Conservation (phyloP, 2,888 invertebrate genomes). For the Oscheius onirici region DNA sequence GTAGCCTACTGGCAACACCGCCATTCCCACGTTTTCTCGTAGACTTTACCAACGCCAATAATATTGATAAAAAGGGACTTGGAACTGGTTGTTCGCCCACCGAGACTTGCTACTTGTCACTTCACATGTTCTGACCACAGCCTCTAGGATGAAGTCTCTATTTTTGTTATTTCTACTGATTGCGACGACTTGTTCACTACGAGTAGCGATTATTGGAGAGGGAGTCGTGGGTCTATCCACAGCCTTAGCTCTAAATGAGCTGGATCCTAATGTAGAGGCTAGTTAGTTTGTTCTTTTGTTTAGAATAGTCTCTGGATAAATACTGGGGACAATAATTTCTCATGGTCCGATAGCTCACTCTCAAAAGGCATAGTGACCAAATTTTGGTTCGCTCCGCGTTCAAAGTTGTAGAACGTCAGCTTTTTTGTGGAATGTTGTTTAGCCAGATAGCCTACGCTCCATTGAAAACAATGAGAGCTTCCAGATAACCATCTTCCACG, state of each 20-base stretch:
- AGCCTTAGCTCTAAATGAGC: slow-evolving; percentile 56
- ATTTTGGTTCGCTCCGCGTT: too few relatives aligned
- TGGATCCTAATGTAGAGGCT: slow-evolving; percentile 18
- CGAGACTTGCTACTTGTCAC: slow-evolving; percentile 10
- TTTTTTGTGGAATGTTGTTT: too few relatives aligned
- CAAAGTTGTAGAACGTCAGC: too few relatives aligned
- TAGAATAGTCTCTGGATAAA: too few relatives aligned
- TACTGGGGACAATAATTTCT: too few relatives aligned
- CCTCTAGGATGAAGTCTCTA: not conserved
- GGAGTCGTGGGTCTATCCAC: slow-evolving; percentile 66
- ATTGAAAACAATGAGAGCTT: too few relatives aligned
- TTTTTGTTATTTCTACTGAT: not conserved
- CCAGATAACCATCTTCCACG: slow-evolving; percentile 57
- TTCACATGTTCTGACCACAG: not conserved
- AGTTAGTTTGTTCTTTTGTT: slow-evolving; percentile 2
- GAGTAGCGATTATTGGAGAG: slow-evolving; percentile 65
- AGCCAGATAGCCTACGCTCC: too few relatives aligned
- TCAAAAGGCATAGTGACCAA: too few relatives aligned
- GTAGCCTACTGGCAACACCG: too few relatives aligned
- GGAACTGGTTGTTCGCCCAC: not conserved
- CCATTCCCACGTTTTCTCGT: too few relatives aligned
- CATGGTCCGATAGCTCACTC: too few relatives aligned
- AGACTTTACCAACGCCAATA: not conserved
- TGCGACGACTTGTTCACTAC: not conserved
- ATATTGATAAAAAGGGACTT: slow-evolving; percentile 18